Evolutionary conservation across 2,888 invertebrate genomes (phyloP).

Genomic region (Rhagium mordax): DNA sequence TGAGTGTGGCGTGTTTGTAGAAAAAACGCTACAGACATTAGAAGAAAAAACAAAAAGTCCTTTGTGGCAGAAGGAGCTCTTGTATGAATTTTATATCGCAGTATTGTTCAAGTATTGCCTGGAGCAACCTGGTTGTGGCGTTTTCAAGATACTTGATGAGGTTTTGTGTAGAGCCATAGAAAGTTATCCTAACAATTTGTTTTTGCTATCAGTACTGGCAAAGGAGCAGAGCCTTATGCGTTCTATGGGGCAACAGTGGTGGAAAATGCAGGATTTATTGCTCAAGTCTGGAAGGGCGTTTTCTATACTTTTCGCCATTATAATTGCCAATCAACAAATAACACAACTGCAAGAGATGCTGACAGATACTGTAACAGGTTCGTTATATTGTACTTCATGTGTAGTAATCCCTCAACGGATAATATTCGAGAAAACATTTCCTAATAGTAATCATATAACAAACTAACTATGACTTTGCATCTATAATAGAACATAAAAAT

Average conservation of each 20-base stretch:
- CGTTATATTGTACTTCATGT: too few species aligned
- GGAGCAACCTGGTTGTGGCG: slow-evolving; percentile 63
- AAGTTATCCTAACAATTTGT: slow-evolving; percentile 75
- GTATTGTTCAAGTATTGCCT: slow-evolving; percentile 65
- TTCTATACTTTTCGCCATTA: slow-evolving; percentile 70
- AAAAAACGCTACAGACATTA: slow-evolving; percentile 60
- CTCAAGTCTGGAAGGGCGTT: slow-evolving; percentile 69
- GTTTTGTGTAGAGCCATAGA: slow-evolving; percentile 67
- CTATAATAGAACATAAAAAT: too few species aligned
- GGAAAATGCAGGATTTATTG: slow-evolving; percentile 71
- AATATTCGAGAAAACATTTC: too few species aligned
- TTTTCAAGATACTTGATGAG: slow-evolving; percentile 68
- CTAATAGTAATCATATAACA: too few species aligned
- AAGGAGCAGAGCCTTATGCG: slow-evolving; percentile 68
- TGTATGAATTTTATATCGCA: slow-evolving; percentile 69
- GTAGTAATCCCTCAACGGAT: too few species aligned
- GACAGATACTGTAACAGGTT: slow-evolving; percentile 65
- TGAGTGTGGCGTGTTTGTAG: slow-evolving; percentile 65
- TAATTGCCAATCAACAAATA: slow-evolving; percentile 67
- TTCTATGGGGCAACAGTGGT: slow-evolving; percentile 70
- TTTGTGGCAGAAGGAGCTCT: slow-evolving; percentile 66
- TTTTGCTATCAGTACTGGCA: slow-evolving; percentile 72
- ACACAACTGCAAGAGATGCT: slow-evolving; percentile 60
- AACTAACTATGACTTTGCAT: too few species aligned
- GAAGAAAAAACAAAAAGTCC: slow-evolving; percentile 50